Conservation (phyloP, 2,797 vertebrate species). For the Protosalanx chinensis region DNA sequence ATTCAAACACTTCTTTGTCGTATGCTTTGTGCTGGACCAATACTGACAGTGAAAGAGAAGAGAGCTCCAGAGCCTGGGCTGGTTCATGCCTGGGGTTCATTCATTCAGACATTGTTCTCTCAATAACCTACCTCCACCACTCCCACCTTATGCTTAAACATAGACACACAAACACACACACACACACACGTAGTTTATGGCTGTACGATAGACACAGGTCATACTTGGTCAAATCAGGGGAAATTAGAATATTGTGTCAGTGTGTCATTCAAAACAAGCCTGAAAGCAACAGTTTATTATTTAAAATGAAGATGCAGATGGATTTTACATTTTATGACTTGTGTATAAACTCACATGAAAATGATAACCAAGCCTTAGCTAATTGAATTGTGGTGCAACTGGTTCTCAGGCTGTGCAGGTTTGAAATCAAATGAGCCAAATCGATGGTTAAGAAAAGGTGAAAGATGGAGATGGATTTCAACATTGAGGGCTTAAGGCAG, state of each 20-base stretch:
- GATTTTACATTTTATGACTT: not conserved
- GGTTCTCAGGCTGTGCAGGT: not conserved
- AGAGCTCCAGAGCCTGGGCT: not conserved
- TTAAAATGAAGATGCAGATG: not conserved
- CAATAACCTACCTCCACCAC: not conserved
- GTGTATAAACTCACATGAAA: not conserved
- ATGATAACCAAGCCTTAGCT: not conserved
- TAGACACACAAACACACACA: not conserved
- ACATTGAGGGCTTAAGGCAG: not conserved
- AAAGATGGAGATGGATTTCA: not conserved
- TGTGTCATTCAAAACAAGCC: not conserved
- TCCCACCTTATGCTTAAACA: not conserved
- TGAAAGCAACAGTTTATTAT: too few relatives aligned
- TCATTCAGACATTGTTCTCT: slow-evolving; percentile 6
- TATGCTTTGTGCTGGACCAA: slow-evolving; percentile 5
- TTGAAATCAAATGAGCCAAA: not conserved
- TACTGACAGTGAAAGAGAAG: slow-evolving; percentile 1
- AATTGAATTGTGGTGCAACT: not conserved
- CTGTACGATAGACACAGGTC: not conserved
- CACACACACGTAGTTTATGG: not conserved
- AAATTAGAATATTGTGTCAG: not conserved
- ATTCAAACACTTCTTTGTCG: not conserved
- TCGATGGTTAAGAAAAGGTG: not conserved
- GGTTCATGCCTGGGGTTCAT: not conserved
- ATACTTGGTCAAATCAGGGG: not conserved